Base-by-base conservation (phyloP, 2,113 vertebrate species). In the Pseudorasbora parva region DNA sequence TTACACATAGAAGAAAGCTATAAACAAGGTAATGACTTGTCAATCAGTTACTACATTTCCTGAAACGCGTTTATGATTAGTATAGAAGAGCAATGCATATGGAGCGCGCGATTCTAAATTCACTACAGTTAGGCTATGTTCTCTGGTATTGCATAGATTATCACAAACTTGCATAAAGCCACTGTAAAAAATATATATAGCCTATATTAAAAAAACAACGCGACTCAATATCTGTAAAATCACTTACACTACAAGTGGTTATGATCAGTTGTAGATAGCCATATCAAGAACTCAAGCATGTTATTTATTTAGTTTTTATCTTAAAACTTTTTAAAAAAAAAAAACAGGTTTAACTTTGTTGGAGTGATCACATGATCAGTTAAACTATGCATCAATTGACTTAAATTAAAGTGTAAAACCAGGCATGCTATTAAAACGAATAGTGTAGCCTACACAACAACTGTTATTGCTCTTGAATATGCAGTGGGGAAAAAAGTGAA, bases 381-480 rank as follows among this genome's bases (percentile, higher is more conserved):
- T 72, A 72, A 72, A 47, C 41, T 72, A 71, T 5, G n/a, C 11
- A 41, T 60, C 33, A 59, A 6, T 11, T 45, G n/a, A 62, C 30
- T 75, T 75, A 25, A 41, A 23, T 71, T 43, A 43, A 30, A 33
- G 30, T 10, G 54, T 15, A 54, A 56, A 56, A 56, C 11, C 7
- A 23, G 12, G 56, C 59, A 49, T 23, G 17, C 59, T 64, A 64
- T 64, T 47, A 64, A 74, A 51, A 30, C 25, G 1, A 74, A 51
- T 6, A 30, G 45, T 27, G 72, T 62, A 78, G n/a, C n/a, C n/a
- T n/a, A n/a, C 62, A 62, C 2, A 79, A 64, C 77, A 64, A 43
- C 43, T 66, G 77, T 79, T 79, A 79, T 66, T 64, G 49, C 23
- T n/a, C 14, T 49, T 21, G 17, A 79, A n/a, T 64, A 21, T 30